These are phyloP conservation scores for Erithacus rubecula DNA, from an alignment of 2,797 vertebrate species.

Conservation along the genomic window DNA sequence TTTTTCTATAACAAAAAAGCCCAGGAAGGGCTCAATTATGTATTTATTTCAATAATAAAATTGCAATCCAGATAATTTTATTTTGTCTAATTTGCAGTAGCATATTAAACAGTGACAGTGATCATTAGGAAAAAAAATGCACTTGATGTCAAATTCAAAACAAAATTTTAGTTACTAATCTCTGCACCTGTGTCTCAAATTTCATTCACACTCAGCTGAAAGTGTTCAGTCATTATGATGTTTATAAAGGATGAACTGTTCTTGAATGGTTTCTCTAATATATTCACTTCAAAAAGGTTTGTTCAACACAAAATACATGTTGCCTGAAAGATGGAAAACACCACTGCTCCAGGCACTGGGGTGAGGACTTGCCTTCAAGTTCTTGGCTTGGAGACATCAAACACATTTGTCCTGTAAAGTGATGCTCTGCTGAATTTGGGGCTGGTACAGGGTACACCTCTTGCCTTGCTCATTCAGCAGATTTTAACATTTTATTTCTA, in stretches of 20 bases:
- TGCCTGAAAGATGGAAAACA: not conserved
- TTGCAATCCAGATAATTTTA: not conserved
- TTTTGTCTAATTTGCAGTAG: not conserved
- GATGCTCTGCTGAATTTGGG: not conserved
- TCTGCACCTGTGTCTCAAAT: not conserved
- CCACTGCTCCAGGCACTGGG: not conserved
- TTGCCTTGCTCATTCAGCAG: not conserved
- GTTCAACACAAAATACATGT: not conserved
- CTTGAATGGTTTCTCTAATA: not conserved
- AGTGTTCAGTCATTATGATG: not conserved
- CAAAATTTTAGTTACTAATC: not conserved
- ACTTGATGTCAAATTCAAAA: not conserved
- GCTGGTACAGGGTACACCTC: not conserved
- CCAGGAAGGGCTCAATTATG: not conserved
- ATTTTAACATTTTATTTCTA: not conserved
- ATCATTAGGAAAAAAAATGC: not conserved
- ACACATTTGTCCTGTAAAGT: not conserved
- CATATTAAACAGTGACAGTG: not conserved
- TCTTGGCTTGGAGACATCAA: not conserved
- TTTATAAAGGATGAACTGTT: not conserved
- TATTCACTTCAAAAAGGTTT: not conserved
- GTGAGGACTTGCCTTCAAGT: not conserved
- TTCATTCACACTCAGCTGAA: not conserved
- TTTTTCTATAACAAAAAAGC: not conserved
- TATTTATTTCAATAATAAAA: not conserved